phyloP scores from a whole-genome alignment of 2,888 invertebrate genomes.

The Orthonevra nobilis region DNA sequence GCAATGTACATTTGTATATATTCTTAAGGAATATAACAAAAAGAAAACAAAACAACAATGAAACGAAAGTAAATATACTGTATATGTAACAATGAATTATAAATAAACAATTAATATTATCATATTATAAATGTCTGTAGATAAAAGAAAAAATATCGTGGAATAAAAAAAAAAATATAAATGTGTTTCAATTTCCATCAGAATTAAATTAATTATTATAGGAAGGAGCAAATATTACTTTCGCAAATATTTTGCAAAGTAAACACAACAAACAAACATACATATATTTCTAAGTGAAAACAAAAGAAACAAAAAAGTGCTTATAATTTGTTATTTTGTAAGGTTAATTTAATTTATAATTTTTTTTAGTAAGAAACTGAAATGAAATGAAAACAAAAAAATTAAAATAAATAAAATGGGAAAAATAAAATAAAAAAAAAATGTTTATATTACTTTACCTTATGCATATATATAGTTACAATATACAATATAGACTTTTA shows the following conservation, averaged over 20 bases:
- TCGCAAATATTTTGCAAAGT: conserved; percentile 57
- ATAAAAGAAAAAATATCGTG: conserved; percentile 32
- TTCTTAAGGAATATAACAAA: conserved; percentile 45
- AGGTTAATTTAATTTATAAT: conserved; percentile 43
- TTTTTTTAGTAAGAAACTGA: conserved; percentile 28
- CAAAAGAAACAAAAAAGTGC: conserved; percentile 30
- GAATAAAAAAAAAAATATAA: conserved; percentile 41
- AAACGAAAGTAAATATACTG: conserved; percentile 26
- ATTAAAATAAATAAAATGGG: conserved; percentile 29
- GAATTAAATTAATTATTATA: conserved; percentile 41
- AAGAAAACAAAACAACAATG: conserved; percentile 13
- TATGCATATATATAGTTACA: conserved; percentile 65
- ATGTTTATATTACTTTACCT: conserved; percentile 61
- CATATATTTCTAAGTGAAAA: conserved; percentile 33
- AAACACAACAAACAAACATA: conserved; percentile 64
- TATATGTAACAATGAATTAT: conserved; percentile 35
- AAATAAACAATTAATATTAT: conserved; percentile 34
- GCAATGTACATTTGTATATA: conserved; percentile 59
- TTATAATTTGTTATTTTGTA: conserved; percentile 47
- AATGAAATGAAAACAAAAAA: conserved; percentile 32
- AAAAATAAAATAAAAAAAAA: conserved; percentile 39
- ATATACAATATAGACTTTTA: conserved; percentile 68
- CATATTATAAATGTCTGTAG: conserved; percentile 56
- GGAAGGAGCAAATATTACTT: conserved; percentile 10
- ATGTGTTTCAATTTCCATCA: conserved; percentile 63